A percentile compares a stretch with the other conserved stretches of the same genome.
Evolutionary conservation across 2,113 vertebrate species (phyloP).

Genomic region (Parus major): DNA sequence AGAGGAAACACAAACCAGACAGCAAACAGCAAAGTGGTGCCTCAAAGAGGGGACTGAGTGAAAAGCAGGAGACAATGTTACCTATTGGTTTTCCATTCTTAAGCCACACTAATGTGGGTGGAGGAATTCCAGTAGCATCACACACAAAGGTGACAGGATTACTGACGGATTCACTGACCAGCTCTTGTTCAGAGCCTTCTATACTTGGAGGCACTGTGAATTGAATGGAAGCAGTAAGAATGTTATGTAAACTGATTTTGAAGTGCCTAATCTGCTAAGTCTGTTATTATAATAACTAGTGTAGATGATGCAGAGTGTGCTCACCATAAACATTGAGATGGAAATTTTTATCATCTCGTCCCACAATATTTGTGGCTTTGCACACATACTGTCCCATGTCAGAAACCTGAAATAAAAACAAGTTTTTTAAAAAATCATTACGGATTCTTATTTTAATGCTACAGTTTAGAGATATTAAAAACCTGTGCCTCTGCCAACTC

Average conservation of each 20-base stretch:
- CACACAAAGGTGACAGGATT: conserved; percentile 89
- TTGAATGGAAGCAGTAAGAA: background rate
- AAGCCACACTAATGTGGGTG: conserved; percentile 87
- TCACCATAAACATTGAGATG: conserved; percentile 93
- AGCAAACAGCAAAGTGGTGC: background rate
- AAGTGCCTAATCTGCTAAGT: background rate
- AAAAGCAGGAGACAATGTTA: conserved; percentile 25
- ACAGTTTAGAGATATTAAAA: background rate
- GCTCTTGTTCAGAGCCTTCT: conserved; percentile 82
- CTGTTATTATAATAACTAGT: background rate
- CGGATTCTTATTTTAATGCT: background rate
- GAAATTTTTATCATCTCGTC: conserved; percentile 94
- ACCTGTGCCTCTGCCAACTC: background rate
- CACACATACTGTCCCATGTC: conserved; percentile 95
- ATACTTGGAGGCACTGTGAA: conserved; percentile 88
- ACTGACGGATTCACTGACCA: conserved; percentile 81
- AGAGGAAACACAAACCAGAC: background rate
- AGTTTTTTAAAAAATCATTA: background rate
- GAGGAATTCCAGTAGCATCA: conserved; percentile 91
- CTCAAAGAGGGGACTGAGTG: background rate
- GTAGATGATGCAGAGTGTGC: background rate
- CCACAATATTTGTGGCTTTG: conserved; percentile 92
- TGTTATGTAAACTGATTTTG: background rate
- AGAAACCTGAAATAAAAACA: conserved; percentile 84
- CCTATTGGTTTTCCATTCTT: conserved; percentile 88